A percentile compares a stretch with the other conserved stretches of the same genome.
These are phyloP conservation scores for Pandemis heparana DNA, from an alignment of 2,888 invertebrate genomes.

Conservation along the genomic window DNA sequence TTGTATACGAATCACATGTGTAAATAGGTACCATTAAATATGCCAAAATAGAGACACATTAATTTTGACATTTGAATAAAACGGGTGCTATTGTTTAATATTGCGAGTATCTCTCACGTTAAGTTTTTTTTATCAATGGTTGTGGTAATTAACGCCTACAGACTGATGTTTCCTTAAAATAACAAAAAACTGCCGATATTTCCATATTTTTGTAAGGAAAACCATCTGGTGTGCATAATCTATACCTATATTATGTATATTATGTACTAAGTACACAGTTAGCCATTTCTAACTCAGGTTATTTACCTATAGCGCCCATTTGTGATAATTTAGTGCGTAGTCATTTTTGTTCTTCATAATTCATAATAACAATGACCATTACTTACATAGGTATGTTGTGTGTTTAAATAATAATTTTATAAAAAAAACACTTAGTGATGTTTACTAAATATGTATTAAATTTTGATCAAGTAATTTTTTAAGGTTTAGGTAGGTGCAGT, in stretches of 20 bases:
- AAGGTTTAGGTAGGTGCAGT: no score
- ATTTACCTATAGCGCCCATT: neutral
- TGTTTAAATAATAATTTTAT: no score
- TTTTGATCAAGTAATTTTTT: no score
- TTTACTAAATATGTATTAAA: no score
- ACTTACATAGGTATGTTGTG: no score
- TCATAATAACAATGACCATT: no score
- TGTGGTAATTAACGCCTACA: neutral
- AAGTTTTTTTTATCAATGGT: constrained; percentile 3
- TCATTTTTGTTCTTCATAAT: no score
- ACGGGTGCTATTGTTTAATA: constrained; percentile 1
- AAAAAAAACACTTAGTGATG: no score
- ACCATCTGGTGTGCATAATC: neutral
- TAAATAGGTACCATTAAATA: neutral
- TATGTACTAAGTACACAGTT: neutral
- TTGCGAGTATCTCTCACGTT: neutral
- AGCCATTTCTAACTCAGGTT: neutral
- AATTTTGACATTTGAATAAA: constrained; percentile 7
- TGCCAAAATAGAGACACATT: neutral
- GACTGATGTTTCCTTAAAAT: neutral
- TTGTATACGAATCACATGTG: neutral
- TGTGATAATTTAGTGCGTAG: neutral
- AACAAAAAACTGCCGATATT: neutral
- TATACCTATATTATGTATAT: neutral
- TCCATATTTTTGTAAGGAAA: neutral